Conservation (phyloP, 2,888 invertebrate species). For the Spilarctia lutea region DNA sequence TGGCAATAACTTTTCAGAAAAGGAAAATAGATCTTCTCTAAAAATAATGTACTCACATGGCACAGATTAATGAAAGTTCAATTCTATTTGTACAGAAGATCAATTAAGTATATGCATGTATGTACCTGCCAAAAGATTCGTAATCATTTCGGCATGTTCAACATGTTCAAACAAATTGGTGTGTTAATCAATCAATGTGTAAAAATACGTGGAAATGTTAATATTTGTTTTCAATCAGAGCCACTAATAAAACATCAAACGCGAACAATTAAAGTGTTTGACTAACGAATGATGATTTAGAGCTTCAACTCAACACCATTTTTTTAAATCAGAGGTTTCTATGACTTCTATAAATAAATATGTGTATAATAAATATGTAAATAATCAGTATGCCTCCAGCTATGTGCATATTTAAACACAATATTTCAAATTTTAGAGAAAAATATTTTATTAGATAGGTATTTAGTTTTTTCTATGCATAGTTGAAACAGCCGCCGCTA, state of each 20-base stretch:
- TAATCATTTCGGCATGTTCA: constrained; percentile 8
- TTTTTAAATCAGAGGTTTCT: too few species aligned
- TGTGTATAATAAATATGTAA: not conserved
- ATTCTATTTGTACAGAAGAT: not conserved
- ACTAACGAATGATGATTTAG: not conserved
- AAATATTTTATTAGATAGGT: not conserved
- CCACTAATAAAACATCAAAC: constrained; percentile 10
- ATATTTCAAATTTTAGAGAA: not conserved
- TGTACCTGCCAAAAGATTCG: not conserved
- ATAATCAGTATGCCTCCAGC: not conserved
- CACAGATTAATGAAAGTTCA: not conserved
- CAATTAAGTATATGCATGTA: not conserved
- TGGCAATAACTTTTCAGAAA: too few species aligned
- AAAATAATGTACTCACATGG: too few species aligned
- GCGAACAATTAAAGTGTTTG: constrained; percentile 13
- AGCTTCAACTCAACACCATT: not conserved
- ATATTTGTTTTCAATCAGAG: constrained; percentile 20
- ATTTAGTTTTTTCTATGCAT: not conserved
- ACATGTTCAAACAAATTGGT: constrained; percentile 6
- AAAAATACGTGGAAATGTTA: constrained; percentile 13
- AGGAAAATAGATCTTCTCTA: too few species aligned
- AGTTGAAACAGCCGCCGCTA: not conserved
- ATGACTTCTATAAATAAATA: not conserved
- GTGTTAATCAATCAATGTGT: constrained; percentile 14
- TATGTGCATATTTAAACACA: not conserved